Conservation (phyloP, 2,888 invertebrate genomes). For the Stenoptilia bipunctidactyla region DNA sequence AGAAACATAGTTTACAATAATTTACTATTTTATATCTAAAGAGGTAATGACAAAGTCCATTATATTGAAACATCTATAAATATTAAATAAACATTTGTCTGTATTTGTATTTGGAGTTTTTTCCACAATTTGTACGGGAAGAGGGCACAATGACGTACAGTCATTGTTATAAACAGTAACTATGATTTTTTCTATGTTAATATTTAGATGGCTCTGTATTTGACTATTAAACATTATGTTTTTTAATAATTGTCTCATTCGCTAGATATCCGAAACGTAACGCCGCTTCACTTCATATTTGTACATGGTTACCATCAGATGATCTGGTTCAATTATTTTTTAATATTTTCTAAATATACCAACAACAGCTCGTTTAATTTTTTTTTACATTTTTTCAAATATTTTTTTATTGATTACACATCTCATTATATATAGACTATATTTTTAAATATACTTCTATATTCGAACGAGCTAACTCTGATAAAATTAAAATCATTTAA, state of each 20-base stretch:
- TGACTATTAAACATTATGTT: conserved; percentile 57
- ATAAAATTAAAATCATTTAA: conserved; percentile 69
- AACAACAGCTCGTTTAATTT: conserved; percentile 60
- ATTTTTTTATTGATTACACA: conserved; percentile 28
- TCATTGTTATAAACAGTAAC: background rate
- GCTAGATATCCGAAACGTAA: conserved; percentile 34
- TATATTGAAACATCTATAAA: conserved; percentile 47
- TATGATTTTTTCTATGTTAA: conserved; percentile 30
- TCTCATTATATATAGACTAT: conserved; percentile 32
- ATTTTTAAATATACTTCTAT: conserved; percentile 67
- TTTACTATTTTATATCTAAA: conserved; percentile 56
- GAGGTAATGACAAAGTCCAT: conserved; percentile 47
- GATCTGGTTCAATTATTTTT: conserved; percentile 69
- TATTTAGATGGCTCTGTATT: conserved; percentile 62
- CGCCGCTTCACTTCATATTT: conserved; percentile 65
- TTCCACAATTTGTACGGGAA: conserved; percentile 57
- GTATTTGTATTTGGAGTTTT: conserved; percentile 32
- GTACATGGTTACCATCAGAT: conserved; percentile 80
- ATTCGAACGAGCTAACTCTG: conserved; percentile 69
- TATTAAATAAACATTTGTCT: conserved; percentile 41
- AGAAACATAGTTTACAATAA: conserved; percentile 40
- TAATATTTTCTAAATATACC: conserved; percentile 65
- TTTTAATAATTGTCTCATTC: conserved; percentile 46
- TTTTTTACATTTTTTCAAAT: conserved; percentile 43
- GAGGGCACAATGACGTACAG: conserved; percentile 28